Evolutionary conservation across 1,140 invertebrate species (phyloP).

Genomic region (Drosophila santomea): DNA sequence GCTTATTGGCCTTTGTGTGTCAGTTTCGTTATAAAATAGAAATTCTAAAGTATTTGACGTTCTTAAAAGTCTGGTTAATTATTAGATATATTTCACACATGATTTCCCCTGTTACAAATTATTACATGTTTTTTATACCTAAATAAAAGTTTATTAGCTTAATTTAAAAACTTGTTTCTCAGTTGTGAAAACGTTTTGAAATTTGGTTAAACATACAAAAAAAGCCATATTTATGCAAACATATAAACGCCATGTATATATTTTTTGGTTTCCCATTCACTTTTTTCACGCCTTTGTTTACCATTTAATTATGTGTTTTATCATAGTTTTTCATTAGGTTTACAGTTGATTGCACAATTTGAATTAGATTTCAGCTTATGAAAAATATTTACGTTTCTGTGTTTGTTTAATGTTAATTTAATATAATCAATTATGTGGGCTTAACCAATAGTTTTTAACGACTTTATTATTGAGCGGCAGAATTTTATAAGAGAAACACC

Average conservation of each 20-base stretch:
- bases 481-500: no score
- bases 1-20: background rate
- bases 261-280: constrained; percentile 6
- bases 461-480: no score
- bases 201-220: constrained; percentile 20
- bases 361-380: constrained; percentile 29
- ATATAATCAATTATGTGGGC: constrained; percentile 66
- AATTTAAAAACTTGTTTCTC: no score
- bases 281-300: constrained; percentile 45
- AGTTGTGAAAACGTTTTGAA: background rate
- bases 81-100: no score
- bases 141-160: no score
- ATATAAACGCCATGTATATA: constrained; percentile 14
- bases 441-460: constrained; percentile 13
- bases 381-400: constrained; percentile 55
- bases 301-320: constrained; percentile 69
- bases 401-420: constrained; percentile 74
- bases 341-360: constrained; percentile 52
- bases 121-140: no score
- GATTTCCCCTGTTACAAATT: no score
- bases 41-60: no score
- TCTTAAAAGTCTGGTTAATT: no score
- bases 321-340: constrained; percentile 65
- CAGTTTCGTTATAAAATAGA: no score
- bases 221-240: constrained; percentile 18